Evolutionary conservation across 92 coral and sea anemone species (phyloP).

Genomic region (Bergia sp.): DNA sequence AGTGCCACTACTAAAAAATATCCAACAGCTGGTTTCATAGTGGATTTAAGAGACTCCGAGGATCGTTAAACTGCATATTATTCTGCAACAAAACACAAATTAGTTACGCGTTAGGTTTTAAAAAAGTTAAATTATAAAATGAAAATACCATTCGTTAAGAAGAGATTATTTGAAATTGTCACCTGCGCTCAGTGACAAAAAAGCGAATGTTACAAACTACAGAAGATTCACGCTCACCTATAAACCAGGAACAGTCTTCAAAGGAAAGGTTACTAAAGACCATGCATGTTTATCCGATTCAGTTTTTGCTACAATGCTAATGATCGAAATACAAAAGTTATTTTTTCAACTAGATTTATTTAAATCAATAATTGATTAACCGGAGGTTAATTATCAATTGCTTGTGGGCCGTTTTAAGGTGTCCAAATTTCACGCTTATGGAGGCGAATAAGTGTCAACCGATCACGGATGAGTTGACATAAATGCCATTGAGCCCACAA

Average conservation of each 20-base stretch:
- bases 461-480: neutral
- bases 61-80: neutral
- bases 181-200: too few species aligned
- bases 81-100: neutral
- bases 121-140: too few species aligned
- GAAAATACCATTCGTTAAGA: too few species aligned
- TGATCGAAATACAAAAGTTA: neutral
- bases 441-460: neutral
- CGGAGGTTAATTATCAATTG: neutral
- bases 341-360: neutral
- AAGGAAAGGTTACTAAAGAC: neutral
- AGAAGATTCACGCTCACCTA: neutral
- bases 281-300: neutral
- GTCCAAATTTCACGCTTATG: neutral
- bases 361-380: neutral
- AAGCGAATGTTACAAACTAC: too few species aligned
- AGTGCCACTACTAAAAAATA: neutral
- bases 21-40: neutral
- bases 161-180: too few species aligned
- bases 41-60: neutral
- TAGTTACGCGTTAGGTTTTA: too few species aligned
- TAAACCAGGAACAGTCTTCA: neutral
- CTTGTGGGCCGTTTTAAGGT: constrained; percentile 12
- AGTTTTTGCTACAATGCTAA: neutral
- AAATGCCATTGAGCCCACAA: too few species aligned